These are phyloP conservation scores for Phylloscopus whistleri DNA, from an alignment of 2,113 vertebrate species.

Conservation along the genomic window DNA sequence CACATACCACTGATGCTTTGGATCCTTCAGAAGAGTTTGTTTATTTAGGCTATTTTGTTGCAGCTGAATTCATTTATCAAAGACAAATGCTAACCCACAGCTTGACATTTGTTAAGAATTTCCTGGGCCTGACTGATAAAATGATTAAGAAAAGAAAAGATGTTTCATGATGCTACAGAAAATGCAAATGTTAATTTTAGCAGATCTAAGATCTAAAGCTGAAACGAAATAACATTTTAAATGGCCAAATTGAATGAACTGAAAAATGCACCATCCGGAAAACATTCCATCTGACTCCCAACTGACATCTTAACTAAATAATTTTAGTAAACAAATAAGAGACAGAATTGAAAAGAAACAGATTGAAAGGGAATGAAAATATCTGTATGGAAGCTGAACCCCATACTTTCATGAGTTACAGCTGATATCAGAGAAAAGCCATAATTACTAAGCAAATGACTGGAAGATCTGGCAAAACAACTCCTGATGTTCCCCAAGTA, in stretches of 20 bases:
- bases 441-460: constrained; percentile 7
- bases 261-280: constrained; percentile 20
- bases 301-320: constrained; percentile 43
- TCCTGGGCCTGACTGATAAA: background rate
- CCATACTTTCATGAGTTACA: background rate
- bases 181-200: constrained; percentile 29
- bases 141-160: constrained; percentile 13
- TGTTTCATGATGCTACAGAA: background rate
- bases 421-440: constrained; percentile 7
- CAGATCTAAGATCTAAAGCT: constrained; percentile 16
- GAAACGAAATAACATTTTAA: constrained; percentile 35
- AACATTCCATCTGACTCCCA: constrained; percentile 16
- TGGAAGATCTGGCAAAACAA: constrained; percentile 23
- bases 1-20: background rate
- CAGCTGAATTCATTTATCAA: constrained; percentile 1
- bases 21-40: background rate
- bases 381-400: background rate
- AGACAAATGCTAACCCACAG: background rate
- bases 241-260: constrained; percentile 16
- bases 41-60: background rate
- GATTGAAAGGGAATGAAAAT: constrained; percentile 26
- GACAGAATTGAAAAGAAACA: constrained; percentile 16
- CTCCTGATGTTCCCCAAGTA: background rate
- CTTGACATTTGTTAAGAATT: constrained; percentile 13
- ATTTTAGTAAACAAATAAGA: constrained; percentile 49